phyloP scores from a whole-genome alignment of 2,797 vertebrate species.

The Lagodon rhomboides region DNA sequence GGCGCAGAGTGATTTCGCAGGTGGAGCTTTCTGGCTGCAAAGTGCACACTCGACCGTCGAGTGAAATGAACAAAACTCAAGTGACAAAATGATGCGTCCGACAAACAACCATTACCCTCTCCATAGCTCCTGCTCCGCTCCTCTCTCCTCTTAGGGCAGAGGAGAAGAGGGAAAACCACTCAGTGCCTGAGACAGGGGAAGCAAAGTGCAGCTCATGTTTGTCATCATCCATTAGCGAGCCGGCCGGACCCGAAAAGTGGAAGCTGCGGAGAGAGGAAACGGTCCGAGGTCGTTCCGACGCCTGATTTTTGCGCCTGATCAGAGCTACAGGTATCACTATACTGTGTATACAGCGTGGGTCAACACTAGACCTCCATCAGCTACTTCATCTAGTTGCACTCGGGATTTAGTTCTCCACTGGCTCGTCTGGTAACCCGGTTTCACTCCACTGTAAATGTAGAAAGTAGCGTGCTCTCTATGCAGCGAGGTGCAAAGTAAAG shows the following conservation, averaged over 20 bases:
- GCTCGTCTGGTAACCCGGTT: background rate
- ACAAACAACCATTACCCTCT: slow-evolving; percentile 73
- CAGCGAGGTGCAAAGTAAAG: background rate
- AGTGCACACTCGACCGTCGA: slow-evolving; percentile 54
- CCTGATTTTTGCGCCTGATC: slow-evolving; percentile 25
- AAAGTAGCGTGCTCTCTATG: background rate
- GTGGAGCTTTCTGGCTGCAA: slow-evolving; percentile 29
- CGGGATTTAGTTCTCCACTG: slow-evolving; percentile 6
- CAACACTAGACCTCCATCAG: slow-evolving; percentile 16
- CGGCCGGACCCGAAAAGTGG: slow-evolving; percentile 24
- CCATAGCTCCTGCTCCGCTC: slow-evolving; percentile 44
- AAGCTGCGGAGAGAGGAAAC: slow-evolving; percentile 51
- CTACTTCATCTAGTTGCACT: slow-evolving; percentile 21
- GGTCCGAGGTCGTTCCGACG: slow-evolving; percentile 40
- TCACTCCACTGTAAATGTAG: background rate
- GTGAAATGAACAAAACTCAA: slow-evolving; percentile 65
- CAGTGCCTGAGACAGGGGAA: slow-evolving; percentile 58
- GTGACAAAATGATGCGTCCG: slow-evolving; percentile 65
- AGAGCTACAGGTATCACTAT: slow-evolving; percentile 23
- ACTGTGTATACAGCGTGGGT: slow-evolving; percentile 10
- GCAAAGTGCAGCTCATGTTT: slow-evolving; percentile 76
- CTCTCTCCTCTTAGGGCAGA: slow-evolving; percentile 48
- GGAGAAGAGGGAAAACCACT: slow-evolving; percentile 68
- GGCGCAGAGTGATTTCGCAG: slow-evolving; percentile 29
- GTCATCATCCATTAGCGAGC: slow-evolving; percentile 74